Evolutionary conservation across 2,797 vertebrate species (phyloP).

Genomic region (Crocidura indochinensis): DNA sequence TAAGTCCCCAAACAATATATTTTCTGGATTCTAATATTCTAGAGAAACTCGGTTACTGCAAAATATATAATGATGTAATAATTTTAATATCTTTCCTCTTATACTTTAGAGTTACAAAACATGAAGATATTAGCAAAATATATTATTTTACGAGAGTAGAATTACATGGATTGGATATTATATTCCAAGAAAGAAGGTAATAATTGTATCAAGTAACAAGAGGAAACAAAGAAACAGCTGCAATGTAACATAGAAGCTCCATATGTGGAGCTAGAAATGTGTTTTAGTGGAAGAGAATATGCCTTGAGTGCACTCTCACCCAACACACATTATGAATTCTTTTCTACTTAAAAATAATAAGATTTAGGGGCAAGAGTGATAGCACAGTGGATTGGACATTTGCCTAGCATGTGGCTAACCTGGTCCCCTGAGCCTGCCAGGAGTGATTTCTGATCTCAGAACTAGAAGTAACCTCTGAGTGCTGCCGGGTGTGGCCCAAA

Average conservation of each 20-base stretch:
- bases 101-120: slow-evolving; percentile 7
- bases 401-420: too few relatives aligned
- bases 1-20: slow-evolving; percentile 6
- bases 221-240: not conserved
- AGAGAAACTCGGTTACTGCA: not conserved
- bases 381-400: too few relatives aligned
- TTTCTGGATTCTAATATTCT: not conserved
- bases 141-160: not conserved
- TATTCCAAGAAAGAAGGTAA: not conserved
- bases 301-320: too few relatives aligned
- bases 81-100: not conserved
- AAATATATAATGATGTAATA: slow-evolving; percentile 1
- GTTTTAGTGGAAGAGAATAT: too few relatives aligned
- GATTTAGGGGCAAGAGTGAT: not conserved
- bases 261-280: not conserved
- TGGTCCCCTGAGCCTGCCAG: too few relatives aligned
- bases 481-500: too few relatives aligned
- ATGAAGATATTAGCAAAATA: slow-evolving; percentile 1
- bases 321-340: not conserved
- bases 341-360: slow-evolving; percentile 7
- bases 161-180: not conserved
- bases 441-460: too few relatives aligned
- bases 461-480: too few relatives aligned
- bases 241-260: not conserved
- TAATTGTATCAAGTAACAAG: slow-evolving; percentile 23